Conservation (phyloP, 2,888 invertebrate species). For the Oligia latruncula region DNA sequence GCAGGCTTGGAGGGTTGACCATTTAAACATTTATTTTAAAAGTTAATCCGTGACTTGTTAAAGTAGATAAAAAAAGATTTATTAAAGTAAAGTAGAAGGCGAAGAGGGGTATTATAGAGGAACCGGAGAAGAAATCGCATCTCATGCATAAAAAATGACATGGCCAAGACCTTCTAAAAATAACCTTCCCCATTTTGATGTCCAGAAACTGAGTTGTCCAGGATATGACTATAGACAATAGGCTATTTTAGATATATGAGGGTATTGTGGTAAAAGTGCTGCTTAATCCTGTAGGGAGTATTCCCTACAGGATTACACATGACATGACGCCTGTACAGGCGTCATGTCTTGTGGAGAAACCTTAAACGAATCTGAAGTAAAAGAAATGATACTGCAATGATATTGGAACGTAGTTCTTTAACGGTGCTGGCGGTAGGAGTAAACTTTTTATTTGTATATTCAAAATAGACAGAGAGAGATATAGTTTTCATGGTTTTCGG, state of each 20-base stretch:
- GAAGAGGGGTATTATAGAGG: neutral
- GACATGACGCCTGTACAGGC: no score
- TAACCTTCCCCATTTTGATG: slow-evolving; percentile 16
- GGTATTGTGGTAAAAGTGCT: neutral
- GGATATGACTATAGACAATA: neutral
- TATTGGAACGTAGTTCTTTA: neutral
- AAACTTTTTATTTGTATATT: neutral
- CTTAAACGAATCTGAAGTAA: neutral
- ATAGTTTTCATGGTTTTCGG: no score
- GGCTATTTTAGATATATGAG: neutral
- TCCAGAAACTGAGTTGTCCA: neutral
- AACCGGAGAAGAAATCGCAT: slow-evolving; percentile 5
- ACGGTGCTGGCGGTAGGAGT: no score
- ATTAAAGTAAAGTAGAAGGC: neutral
- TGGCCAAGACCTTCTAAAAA: slow-evolving; percentile 20
- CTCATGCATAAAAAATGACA: slow-evolving; percentile 21
- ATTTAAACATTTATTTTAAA: neutral
- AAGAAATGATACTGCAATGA: neutral
- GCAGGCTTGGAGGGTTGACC: neutral
- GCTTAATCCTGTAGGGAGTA: no score
- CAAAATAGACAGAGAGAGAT: neutral
- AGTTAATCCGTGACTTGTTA: neutral
- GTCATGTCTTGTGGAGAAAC: neutral
- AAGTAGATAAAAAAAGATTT: neutral
- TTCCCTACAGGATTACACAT: no score